Base-by-base conservation (phyloP, 2,113 vertebrate species). In the Climacteris rufus region DNA sequence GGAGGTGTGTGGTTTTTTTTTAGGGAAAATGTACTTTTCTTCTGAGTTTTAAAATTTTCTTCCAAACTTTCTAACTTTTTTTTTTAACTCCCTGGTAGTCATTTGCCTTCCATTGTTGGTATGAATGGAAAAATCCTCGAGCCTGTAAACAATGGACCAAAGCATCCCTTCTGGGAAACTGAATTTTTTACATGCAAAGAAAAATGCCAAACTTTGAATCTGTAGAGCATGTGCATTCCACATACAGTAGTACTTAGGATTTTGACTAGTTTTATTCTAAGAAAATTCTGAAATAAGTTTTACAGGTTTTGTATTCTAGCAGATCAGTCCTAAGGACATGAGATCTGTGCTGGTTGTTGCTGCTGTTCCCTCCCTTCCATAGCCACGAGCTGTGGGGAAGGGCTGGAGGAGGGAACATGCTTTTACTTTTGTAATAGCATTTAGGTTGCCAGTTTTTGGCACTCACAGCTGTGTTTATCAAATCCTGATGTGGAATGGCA, bases 41-140 rank as follows among this genome's bases (percentile, higher is more conserved):
- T 84, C n/a, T 56, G 18, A 42, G 24, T 76, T 75, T 28, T 13
- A 53, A 64, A 37, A 19, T 59, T 70, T 69, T 80, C 15, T 66
- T 90, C 59, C 47, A 53, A 15, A 56, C 30, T 68, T 79, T 33
- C 7, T 84, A 63, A 6, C 11, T 39, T 22, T 31, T 54, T 52
- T 33, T 85, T 93, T 72, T 2, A 77, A 66, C 13, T 83, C 54
- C 12, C 16, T 72, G 39, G 56, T 68, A 59, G 59, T 90, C 16
- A 40, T 94, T 96, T 95, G 31, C 88, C 59, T 85, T 93, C 84
- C 45, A 2, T 91, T 94, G 81, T 91, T 94, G 78, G 53, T 77
- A 87, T 63, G 74, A 89, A 93, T 85, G 75, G 72, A 57, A 92
- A 84, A 42, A 50, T 85, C 87, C 79, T 89, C 61, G 65, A 85